Percentiles rank a stretch among this genome's conserved stretches.
Evolutionary conservation across 2,113 vertebrate genomes (phyloP).

Genomic region (Abramis brama): DNA sequence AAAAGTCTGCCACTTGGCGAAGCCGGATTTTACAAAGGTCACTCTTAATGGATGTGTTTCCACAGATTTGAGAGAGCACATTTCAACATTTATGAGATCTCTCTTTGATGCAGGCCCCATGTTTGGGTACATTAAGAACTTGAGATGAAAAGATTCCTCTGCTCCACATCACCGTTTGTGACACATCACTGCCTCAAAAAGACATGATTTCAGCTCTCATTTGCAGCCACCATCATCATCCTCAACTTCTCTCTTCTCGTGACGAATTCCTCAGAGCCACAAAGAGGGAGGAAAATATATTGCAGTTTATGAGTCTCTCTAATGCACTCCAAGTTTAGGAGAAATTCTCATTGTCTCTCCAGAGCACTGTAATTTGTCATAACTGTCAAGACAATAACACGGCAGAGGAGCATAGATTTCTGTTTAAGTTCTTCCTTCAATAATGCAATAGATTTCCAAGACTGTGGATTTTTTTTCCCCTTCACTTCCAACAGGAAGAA

Average conservation of each 20-base stretch:
- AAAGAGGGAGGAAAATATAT: constrained; percentile 21
- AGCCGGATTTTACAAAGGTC: constrained; percentile 63
- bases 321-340: constrained; percentile 46
- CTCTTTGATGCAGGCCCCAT: constrained; percentile 40
- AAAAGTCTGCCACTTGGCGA: constrained; percentile 54
- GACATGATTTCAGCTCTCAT: constrained; percentile 42
- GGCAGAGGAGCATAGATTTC: constrained; percentile 49
- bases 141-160: constrained; percentile 44
- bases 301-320: constrained; percentile 38
- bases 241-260: neutral
- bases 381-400: constrained; percentile 53
- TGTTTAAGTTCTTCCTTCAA: constrained; percentile 53
- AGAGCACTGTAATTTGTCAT: constrained; percentile 49
- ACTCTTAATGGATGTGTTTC: constrained; percentile 61
- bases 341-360: constrained; percentile 40
- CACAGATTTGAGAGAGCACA: constrained; percentile 56
- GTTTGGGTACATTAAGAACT: constrained; percentile 52
- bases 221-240: constrained; percentile 25
- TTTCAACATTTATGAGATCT: constrained; percentile 62
- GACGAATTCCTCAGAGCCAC: constrained; percentile 30
- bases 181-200: constrained; percentile 30
- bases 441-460: constrained; percentile 59
- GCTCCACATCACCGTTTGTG: constrained; percentile 50
- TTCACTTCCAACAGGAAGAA: constrained; percentile 10
- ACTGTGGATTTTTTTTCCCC: constrained; percentile 29